These are phyloP conservation scores for Dendrocincla fuliginosa DNA, from an alignment of 2,797 vertebrate species.

Conservation along the genomic window DNA sequence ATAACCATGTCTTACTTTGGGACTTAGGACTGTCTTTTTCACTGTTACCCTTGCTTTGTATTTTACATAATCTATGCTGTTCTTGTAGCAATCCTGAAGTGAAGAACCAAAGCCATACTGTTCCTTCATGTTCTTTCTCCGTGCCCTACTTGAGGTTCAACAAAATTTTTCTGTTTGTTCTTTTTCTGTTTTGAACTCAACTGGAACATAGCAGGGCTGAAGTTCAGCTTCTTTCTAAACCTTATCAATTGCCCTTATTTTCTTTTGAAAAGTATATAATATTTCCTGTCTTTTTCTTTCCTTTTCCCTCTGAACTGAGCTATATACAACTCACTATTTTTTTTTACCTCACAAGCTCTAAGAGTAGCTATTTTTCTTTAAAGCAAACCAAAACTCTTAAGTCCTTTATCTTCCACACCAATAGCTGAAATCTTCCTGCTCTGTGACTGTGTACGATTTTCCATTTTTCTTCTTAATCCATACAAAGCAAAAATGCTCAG, in stretches of 20 bases:
- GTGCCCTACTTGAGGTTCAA: neutral
- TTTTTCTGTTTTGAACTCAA: neutral
- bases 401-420: neutral
- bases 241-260: neutral
- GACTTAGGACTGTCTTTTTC: neutral
- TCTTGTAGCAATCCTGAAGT: neutral
- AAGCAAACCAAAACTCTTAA: neutral
- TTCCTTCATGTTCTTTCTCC: neutral
- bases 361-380: neutral
- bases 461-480: neutral
- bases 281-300: neutral
- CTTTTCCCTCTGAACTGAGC: neutral
- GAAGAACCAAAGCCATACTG: neutral
- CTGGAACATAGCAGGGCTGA: neutral
- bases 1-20: neutral
- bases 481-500: neutral
- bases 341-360: neutral
- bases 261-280: neutral
- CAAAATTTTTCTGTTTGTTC: neutral
- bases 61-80: neutral
- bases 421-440: neutral
- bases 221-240: neutral
- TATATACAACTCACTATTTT: neutral
- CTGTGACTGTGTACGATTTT: neutral
- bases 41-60: neutral